These are phyloP conservation scores for Coreoperca whiteheadi DNA, from an alignment of 2,113 vertebrate species.

Conservation along the genomic window DNA sequence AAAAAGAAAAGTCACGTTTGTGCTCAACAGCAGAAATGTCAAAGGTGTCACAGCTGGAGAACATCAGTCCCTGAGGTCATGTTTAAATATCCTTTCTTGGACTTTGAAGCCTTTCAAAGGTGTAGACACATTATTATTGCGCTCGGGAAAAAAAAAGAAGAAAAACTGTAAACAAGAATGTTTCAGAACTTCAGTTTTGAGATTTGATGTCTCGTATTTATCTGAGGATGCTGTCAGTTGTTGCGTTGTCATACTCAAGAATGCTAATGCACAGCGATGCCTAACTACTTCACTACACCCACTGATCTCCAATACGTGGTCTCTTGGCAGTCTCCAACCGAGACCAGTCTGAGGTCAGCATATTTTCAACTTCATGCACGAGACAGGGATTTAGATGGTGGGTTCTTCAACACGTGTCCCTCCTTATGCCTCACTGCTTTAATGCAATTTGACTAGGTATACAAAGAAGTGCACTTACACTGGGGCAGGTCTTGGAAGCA, in stretches of 20 bases:
- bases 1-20: background rate
- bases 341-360: background rate
- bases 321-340: background rate
- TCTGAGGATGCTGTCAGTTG: background rate
- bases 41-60: background rate
- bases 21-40: no score
- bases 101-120: background rate
- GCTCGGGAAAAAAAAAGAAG: no score
- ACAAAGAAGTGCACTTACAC: constrained; percentile 62
- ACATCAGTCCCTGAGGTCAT: background rate
- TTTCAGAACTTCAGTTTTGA: background rate
- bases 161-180: background rate
- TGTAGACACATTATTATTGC: background rate
- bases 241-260: background rate
- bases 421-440: background rate
- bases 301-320: background rate
- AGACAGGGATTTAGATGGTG: background rate
- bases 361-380: background rate
- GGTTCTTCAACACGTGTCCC: background rate
- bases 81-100: background rate
- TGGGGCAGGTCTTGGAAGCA: constrained; percentile 65
- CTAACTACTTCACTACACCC: background rate
- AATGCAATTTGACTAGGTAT: no score
- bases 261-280: background rate
- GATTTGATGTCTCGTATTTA: background rate